These are phyloP conservation scores for Bugulina stolonifera DNA, from an alignment of 2,888 invertebrate genomes.

Conservation along the genomic window DNA sequence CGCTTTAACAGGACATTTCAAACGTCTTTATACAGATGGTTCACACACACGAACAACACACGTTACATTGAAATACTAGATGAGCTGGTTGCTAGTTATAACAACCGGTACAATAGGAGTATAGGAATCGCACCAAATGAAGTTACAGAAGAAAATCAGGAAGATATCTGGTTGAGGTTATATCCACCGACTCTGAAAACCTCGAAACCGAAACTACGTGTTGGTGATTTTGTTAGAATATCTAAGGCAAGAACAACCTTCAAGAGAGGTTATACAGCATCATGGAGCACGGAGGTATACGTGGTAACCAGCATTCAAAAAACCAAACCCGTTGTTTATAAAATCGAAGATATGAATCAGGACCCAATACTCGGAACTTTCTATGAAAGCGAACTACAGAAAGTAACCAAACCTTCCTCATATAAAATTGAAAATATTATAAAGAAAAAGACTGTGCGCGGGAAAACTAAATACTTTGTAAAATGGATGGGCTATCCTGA, in stretches of 20 bases:
- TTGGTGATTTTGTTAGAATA: not conserved
- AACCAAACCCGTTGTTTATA: not conserved
- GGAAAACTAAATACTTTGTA: no score
- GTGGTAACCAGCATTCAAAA: not conserved
- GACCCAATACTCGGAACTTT: not conserved
- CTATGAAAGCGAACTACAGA: not conserved
- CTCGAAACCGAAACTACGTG: not conserved
- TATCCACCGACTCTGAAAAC: not conserved
- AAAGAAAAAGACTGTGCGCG: not conserved
- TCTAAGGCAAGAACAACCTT: not conserved
- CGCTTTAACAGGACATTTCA: slow-evolving; percentile 8
- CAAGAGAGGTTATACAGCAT: not conserved
- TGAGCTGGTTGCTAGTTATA: no score
- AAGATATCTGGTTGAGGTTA: not conserved
- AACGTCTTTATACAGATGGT: no score
- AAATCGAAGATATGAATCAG: not conserved
- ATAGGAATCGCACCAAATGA: not conserved
- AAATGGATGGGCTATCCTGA: not conserved
- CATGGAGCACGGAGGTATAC: not conserved
- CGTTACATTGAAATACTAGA: no score
- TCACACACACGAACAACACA: no score
- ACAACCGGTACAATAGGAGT: no score
- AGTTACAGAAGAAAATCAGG: not conserved
- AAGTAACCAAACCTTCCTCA: not conserved
- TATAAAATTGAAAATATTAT: not conserved